Evolutionary conservation across 2,113 vertebrate genomes (phyloP).

Genomic region (Mastomys natalensis): DNA sequence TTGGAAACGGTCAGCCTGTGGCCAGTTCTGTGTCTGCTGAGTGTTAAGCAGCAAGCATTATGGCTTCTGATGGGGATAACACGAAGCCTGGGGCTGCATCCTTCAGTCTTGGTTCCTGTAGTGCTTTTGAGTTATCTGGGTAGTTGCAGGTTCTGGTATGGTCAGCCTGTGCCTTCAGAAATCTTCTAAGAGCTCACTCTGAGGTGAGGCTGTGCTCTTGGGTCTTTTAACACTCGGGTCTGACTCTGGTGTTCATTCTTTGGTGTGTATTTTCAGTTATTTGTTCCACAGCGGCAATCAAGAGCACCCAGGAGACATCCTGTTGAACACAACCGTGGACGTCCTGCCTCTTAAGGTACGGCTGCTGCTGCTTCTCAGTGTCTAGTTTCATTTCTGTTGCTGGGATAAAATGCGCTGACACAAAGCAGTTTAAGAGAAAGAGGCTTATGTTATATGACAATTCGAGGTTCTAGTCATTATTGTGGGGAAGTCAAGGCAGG

Average conservation of each 20-base stretch:
- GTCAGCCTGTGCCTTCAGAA: neutral
- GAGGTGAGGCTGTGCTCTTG: neutral
- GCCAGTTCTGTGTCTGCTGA: neutral
- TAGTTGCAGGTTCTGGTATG: accelerated
- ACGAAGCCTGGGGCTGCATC: accelerated
- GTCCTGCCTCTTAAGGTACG: constrained; percentile 94
- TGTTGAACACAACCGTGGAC: constrained; percentile 96
- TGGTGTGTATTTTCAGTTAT: constrained; percentile 89
- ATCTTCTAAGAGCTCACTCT: neutral
- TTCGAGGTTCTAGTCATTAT: neutral
- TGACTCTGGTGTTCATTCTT: constrained; percentile 33
- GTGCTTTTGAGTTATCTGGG: neutral
- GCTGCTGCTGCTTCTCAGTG: too few relatives aligned
- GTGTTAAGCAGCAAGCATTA: neutral
- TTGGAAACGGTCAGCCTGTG: neutral
- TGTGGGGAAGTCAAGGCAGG: neutral
- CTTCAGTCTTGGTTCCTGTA: neutral
- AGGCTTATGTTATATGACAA: neutral
- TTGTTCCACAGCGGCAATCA: constrained; percentile 98
- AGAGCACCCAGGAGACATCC: constrained; percentile 96
- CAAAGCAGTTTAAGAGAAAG: neutral
- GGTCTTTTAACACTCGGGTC: neutral
- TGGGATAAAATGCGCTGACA: neutral
- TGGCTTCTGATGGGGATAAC: neutral
- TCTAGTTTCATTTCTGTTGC: too few relatives aligned